Evolutionary conservation across 2,797 vertebrate species (phyloP).

Genomic region (Periparus ater): DNA sequence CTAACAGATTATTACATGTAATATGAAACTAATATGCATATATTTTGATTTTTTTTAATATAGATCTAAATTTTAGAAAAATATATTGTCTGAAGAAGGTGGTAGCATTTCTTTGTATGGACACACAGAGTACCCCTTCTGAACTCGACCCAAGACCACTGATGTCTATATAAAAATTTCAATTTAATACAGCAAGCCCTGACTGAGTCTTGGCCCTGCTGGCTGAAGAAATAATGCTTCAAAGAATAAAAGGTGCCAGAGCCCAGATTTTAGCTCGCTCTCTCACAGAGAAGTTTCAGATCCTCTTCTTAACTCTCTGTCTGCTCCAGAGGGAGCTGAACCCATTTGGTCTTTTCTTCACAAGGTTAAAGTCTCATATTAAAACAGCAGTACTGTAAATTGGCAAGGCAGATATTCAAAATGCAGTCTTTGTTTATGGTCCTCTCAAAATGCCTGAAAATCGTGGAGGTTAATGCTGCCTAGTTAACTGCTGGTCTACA

Average conservation of each 20-base stretch:
- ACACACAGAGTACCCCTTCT: neutral
- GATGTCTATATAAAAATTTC: neutral
- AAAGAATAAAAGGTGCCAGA: neutral
- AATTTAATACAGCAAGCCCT: neutral
- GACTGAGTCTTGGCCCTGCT: neutral
- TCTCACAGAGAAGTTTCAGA: neutral
- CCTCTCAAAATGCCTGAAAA: neutral
- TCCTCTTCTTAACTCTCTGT: neutral
- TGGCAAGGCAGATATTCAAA: neutral
- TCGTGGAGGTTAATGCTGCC: neutral
- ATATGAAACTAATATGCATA: neutral
- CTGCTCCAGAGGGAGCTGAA: neutral
- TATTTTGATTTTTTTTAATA: neutral
- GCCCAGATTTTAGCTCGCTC: neutral
- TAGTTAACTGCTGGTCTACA: neutral
- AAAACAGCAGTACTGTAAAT: neutral
- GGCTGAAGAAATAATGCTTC: neutral
- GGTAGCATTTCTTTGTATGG: neutral
- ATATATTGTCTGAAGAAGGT: neutral
- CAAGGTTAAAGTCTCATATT: neutral
- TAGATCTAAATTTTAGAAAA: neutral
- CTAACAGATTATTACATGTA: neutral
- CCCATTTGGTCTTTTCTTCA: neutral
- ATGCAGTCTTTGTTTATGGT: neutral
- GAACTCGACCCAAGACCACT: neutral